Percentiles rank a stretch among this genome's conserved stretches.
Evolutionary conservation across 2,113 vertebrate genomes (phyloP).

Genomic region (Bubalus kerabau): DNA sequence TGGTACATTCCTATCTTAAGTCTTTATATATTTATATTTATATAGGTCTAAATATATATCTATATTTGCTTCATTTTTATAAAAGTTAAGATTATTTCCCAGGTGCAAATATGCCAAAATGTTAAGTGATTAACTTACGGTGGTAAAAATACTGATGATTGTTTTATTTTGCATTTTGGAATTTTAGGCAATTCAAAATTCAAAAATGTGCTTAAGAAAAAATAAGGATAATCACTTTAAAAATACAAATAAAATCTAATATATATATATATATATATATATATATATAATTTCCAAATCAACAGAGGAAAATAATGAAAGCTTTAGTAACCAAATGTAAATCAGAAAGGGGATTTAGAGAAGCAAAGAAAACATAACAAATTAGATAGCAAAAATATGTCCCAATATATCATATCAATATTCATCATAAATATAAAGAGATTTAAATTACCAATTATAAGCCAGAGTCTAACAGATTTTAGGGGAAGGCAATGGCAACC

Average conservation of each 20-base stretch:
- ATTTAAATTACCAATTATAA: not conserved
- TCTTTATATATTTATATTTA: not conserved
- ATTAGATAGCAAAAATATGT: not conserved
- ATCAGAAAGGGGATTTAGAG: not conserved
- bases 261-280: not conserved
- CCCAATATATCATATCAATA: not conserved
- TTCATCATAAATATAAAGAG: not conserved
- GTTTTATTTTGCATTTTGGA: not conserved
- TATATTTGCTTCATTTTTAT: not conserved
- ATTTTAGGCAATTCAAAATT: not conserved
- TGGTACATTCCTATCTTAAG: not conserved
- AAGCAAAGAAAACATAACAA: not conserved
- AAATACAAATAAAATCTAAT: not conserved
- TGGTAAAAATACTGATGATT: not conserved
- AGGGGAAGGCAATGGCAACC: not conserved
- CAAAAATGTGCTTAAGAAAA: constrained; percentile 17
- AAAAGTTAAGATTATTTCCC: not conserved
- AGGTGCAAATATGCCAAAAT: not conserved
- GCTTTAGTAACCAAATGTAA: not conserved
- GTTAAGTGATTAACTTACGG: constrained; percentile 4
- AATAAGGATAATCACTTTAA: not conserved
- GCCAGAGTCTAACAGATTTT: not conserved
- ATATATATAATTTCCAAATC: not conserved
- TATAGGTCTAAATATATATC: too few relatives aligned
- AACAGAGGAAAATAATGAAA: not conserved